Conservation (phyloP, 1,140 invertebrate genomes). For the Papilio aristodemus region DNA sequence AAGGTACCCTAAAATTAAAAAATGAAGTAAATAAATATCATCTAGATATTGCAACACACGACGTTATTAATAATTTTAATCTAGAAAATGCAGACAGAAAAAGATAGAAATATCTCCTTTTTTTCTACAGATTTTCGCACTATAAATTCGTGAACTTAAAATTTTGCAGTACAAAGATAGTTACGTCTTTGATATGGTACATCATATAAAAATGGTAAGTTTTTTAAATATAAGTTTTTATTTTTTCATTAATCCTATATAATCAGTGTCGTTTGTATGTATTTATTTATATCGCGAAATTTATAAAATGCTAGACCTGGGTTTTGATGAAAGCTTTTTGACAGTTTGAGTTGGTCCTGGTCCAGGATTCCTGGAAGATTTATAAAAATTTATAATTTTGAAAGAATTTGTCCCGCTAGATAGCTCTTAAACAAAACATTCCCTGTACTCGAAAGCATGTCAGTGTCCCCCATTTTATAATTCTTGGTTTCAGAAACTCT, state of each 20-base stretch:
- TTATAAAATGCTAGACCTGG: too few species aligned
- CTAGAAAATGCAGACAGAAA: slow-evolving; percentile 9
- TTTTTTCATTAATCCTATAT: too few species aligned
- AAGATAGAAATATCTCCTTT: neutral
- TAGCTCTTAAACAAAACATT: too few species aligned
- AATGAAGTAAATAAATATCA: neutral
- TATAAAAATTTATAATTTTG: too few species aligned
- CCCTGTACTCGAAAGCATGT: too few species aligned
- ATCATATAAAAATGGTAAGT: neutral
- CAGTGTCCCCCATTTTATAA: neutral
- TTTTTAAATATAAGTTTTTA: too few species aligned
- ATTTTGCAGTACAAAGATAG: neutral
- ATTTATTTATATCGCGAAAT: too few species aligned
- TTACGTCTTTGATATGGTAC: neutral
- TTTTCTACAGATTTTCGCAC: neutral
- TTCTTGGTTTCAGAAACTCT: neutral
- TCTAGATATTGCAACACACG: neutral
- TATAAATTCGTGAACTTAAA: neutral
- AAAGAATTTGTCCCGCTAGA: too few species aligned
- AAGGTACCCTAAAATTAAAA: neutral
- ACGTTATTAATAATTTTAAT: neutral
- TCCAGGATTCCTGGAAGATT: too few species aligned
- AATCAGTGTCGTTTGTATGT: too few species aligned
- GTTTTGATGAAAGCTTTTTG: too few species aligned
- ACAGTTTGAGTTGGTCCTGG: too few species aligned